A percentile compares a stretch with the other conserved stretches of the same genome.
These are phyloP conservation scores for Callopanchax toddi DNA, from an alignment of 2,113 vertebrate genomes.

Conservation along the genomic window DNA sequence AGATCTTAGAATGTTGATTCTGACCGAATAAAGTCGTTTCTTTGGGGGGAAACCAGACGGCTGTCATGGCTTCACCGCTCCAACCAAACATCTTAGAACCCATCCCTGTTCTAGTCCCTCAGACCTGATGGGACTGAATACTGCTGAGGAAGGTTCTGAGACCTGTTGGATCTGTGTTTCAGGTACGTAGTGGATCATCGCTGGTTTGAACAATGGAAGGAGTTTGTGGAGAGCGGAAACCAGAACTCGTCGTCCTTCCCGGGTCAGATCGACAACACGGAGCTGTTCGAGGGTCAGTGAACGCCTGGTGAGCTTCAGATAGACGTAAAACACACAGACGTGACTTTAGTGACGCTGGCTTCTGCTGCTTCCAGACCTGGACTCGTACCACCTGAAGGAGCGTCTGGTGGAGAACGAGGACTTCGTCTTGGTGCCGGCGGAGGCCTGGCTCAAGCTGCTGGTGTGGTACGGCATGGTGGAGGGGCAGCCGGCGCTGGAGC, in stretches of 20 bases:
- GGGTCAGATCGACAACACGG: constrained; percentile 82
- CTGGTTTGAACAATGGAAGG: constrained; percentile 87
- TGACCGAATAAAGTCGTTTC: too few relatives aligned
- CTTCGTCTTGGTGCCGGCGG: constrained; percentile 81
- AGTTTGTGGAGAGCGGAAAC: constrained; percentile 81
- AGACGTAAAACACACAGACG: too few relatives aligned
- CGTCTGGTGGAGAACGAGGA: constrained; percentile 85
- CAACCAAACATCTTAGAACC: too few relatives aligned
- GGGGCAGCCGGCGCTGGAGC: constrained; percentile 82
- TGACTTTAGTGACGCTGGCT: too few relatives aligned
- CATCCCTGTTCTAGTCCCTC: too few relatives aligned
- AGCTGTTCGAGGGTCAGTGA: constrained; percentile 84
- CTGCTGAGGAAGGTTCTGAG: too few relatives aligned
- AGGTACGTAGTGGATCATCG: constrained; percentile 85
- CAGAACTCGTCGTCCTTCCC: constrained; percentile 83
- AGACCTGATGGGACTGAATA: too few relatives aligned
- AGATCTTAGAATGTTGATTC: too few relatives aligned
- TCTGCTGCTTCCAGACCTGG: constrained; percentile 70
- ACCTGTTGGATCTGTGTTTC: constrained; percentile 21
- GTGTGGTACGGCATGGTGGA: constrained; percentile 82
- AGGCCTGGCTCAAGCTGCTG: constrained; percentile 82
- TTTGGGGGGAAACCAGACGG: too few relatives aligned
- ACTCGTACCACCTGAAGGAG: constrained; percentile 82
- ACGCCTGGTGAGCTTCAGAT: not conserved
- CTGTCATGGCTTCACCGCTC: too few relatives aligned